Evolutionary conservation across 2,113 vertebrate genomes (phyloP).

Genomic region (Tringa solitaria): DNA sequence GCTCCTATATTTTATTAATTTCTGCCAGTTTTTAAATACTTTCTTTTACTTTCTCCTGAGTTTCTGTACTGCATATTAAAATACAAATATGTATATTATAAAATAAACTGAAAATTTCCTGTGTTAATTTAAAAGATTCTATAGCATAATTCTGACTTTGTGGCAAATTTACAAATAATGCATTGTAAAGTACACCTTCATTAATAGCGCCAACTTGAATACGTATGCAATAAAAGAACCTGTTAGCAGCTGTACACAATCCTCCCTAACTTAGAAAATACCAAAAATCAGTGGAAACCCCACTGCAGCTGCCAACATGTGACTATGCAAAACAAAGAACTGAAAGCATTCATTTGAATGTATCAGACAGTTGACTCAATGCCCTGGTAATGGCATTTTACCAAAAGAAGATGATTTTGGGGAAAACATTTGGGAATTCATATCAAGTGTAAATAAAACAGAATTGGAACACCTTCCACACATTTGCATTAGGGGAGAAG

Average conservation of each 20-base stretch:
- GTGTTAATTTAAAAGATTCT: not conserved
- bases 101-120: not conserved
- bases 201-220: too few relatives aligned
- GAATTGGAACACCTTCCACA: too few relatives aligned
- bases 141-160: not conserved
- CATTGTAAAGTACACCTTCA: not conserved
- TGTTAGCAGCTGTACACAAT: not conserved
- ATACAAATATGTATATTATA: not conserved
- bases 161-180: not conserved
- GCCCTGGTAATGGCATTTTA: not conserved
- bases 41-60: not conserved
- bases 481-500: rapidly evolving
- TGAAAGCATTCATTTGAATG: not conserved
- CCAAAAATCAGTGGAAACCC: not conserved
- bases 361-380: not conserved
- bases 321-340: not conserved
- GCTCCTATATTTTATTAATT: not conserved
- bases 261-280: not conserved
- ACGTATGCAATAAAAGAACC: not conserved
- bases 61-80: not conserved
- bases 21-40: not conserved
- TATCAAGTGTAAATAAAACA: rapidly evolving
- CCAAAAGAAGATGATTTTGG: not conserved
- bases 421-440: not conserved
- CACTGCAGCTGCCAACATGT: not conserved